A percentile compares a stretch with the other conserved stretches of the same genome.
These are phyloP conservation scores for Leptatherina wallacei DNA, from an alignment of 2,797 vertebrate genomes.

Conservation along the genomic window DNA sequence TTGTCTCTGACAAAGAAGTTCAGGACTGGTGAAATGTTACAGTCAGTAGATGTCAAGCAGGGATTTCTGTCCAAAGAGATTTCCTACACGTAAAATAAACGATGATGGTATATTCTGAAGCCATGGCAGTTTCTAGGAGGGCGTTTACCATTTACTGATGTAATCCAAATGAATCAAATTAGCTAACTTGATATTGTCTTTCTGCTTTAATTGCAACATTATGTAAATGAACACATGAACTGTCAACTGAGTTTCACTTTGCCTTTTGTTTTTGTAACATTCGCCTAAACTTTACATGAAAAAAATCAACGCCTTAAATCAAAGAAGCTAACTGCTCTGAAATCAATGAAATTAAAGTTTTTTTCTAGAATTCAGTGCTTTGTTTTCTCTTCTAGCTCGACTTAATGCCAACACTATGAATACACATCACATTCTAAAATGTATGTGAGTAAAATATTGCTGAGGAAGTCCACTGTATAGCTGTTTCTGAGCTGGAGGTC, in stretches of 20 bases:
- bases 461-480: too few species aligned
- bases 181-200: too few species aligned
- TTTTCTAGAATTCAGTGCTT: neutral
- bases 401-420: neutral
- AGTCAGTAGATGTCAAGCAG: neutral
- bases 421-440: neutral
- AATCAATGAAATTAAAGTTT: fast-evolving
- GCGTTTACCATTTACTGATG: too few species aligned
- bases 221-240: neutral
- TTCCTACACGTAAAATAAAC: too few species aligned
- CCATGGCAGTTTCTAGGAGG: too few species aligned
- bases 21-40: constrained; percentile 30
- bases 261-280: neutral
- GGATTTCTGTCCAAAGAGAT: too few species aligned
- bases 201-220: neutral
- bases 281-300: fast-evolving
- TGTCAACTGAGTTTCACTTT: neutral
- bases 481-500: too few species aligned
- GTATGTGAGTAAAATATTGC: too few species aligned
- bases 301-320: neutral
- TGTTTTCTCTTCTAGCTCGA: neutral
- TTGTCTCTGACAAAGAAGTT: constrained; percentile 87
- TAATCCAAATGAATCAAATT: too few species aligned
- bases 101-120: too few species aligned
- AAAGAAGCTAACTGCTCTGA: fast-evolving